Base-by-base conservation (phyloP, 2,888 invertebrate genomes). In the Aelia acuminata region DNA sequence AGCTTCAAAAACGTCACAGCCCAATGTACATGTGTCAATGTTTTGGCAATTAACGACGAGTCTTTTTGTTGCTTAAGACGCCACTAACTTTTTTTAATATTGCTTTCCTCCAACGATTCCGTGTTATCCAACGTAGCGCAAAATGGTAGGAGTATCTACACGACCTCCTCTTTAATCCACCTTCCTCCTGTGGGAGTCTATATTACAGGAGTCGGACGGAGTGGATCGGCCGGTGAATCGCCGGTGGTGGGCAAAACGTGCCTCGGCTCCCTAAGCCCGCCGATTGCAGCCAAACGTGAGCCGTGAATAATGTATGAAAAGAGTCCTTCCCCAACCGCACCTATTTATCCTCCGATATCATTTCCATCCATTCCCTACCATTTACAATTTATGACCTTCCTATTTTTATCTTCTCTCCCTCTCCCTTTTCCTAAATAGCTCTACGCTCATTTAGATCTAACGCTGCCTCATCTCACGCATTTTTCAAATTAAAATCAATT, bases 311-410 rank as follows among this genome's bases (percentile, higher is more conserved):
- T 84, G 84, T 49, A 84, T 47, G 84, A 84, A 84, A 84, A 84
- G 48, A 31, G 26, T 84, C 84, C 47, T 49, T n/a, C 8, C n/a
- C 57, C 26, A 26, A 75, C 53, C 50, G 31, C 85, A 35, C 50
- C 49, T 85, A 85, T 85, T 85, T 85, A 85, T 85, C 26, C 85
- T 22, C 15, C 48, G 50, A 49, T 50, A 50, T 50, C 85, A 85
- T 85, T 85, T 50, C 50, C 85, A 85, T 85, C 49, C 85, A 50
- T 85, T 85, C 53, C 50, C 49, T 22, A 48, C n/a, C 18, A 85
- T 85, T 85, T 85, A 85, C 49, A 85, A 85, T 85, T 85, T 85
- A 85, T 85, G 49, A 85, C 49, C 31, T 50, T 85, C 35, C 85
- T 50, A 85, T 50, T 85, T 84, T 49, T 26, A 31, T 43, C 43